These are phyloP conservation scores for Lycocerus yunnanus DNA, from an alignment of 2,888 invertebrate species.

Conservation along the genomic window DNA sequence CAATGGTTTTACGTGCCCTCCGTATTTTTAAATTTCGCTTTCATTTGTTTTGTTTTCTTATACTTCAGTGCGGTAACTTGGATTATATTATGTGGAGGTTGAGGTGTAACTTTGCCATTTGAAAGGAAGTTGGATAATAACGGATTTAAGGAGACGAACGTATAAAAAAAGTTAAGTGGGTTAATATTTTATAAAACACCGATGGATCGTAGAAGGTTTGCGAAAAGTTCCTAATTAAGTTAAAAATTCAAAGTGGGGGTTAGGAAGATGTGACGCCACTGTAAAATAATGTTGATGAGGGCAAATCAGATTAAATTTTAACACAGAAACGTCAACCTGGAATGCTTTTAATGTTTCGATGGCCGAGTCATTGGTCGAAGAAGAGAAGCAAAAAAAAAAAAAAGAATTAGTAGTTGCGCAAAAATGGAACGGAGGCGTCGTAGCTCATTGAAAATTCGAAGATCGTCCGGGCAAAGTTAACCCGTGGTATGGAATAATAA, in stretches of 20 bases:
- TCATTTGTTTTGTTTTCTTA: too few species aligned
- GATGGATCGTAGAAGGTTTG: background rate
- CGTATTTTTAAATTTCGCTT: too few species aligned
- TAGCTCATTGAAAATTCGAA: slow-evolving; percentile 21
- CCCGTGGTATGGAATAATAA: slow-evolving; percentile 10
- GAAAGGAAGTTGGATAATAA: too few species aligned
- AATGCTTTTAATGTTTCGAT: background rate
- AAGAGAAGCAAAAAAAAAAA: background rate
- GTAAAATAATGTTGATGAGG: background rate
- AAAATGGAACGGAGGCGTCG: background rate
- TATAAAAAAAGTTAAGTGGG: background rate
- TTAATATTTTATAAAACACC: background rate
- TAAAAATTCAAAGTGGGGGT: background rate
- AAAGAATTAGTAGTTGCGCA: background rate
- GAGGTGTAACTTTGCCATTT: too few species aligned
- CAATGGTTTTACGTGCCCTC: too few species aligned
- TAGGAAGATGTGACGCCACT: background rate
- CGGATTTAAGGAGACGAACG: too few species aligned
- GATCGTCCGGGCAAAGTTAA: slow-evolving; percentile 7
- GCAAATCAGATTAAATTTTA: background rate
- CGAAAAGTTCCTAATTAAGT: background rate
- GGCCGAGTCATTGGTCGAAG: background rate
- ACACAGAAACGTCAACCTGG: background rate
- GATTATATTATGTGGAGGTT: too few species aligned
- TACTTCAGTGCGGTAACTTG: too few species aligned